A percentile compares a stretch with the other conserved stretches of the same genome.
These are phyloP conservation scores for Callipepla squamata DNA, from an alignment of 2,113 vertebrate genomes.

Conservation along the genomic window DNA sequence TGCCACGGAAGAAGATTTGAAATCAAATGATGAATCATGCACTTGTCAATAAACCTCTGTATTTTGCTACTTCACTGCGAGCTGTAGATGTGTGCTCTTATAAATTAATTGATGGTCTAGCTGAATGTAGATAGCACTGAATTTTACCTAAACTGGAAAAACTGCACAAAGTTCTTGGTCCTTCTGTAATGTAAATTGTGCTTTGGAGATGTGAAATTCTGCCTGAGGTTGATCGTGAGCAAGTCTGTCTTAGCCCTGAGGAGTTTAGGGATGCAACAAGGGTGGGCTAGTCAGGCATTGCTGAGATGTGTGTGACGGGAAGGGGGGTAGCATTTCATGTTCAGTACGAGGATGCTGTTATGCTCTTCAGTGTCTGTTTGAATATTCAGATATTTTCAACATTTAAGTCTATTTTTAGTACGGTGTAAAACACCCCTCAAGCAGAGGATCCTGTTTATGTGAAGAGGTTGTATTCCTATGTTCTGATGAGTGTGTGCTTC, in stretches of 20 bases:
- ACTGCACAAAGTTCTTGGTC: not conserved
- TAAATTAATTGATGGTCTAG: not conserved
- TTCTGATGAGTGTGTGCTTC: too few relatives aligned
- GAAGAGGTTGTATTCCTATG: not conserved
- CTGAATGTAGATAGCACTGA: not conserved
- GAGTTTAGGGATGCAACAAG: not conserved
- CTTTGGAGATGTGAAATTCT: not conserved
- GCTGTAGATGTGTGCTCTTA: not conserved
- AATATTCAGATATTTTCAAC: not conserved
- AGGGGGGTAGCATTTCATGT: not conserved
- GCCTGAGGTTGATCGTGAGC: not conserved
- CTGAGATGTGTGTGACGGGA: not conserved
- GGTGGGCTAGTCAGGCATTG: not conserved
- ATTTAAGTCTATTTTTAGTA: not conserved
- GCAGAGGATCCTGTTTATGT: rapidly evolving
- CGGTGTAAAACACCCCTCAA: not conserved
- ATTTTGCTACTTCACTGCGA: slow-evolving; percentile 74
- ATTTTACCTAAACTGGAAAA: not conserved
- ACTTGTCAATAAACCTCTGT: slow-evolving; percentile 83
- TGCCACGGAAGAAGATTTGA: not conserved
- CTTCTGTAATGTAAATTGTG: not conserved
- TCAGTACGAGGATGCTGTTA: not conserved
- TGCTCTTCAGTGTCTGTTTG: not conserved
- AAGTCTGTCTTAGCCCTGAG: not conserved
- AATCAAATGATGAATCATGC: slow-evolving; percentile 29